phyloP scores from a whole-genome alignment of 2,113 vertebrate species.

The Archilochus colubris region DNA sequence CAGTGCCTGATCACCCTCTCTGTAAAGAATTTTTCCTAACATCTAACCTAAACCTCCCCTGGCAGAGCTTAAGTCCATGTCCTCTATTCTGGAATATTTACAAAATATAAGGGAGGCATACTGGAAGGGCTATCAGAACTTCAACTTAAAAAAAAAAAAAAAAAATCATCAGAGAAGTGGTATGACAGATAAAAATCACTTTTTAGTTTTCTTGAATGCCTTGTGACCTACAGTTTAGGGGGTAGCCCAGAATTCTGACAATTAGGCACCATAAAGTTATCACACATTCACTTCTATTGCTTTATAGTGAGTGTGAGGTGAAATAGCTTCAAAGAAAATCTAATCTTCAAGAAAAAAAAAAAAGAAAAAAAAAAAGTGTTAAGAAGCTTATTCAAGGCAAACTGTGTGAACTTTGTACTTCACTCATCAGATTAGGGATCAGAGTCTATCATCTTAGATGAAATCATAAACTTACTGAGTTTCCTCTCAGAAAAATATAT shows the following conservation, averaged over 20 bases:
- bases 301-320: neutral
- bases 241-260: neutral
- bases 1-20: no score
- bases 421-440: neutral
- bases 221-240: neutral
- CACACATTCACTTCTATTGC: neutral
- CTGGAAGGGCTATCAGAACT: neutral
- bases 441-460: neutral
- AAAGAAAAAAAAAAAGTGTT: neutral
- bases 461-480: neutral
- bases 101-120: neutral
- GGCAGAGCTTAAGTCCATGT: no score
- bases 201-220: neutral
- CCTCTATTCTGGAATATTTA: neutral
- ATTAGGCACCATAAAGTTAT: neutral
- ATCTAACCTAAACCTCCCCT: no score
- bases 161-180: neutral
- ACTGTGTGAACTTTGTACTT: neutral
- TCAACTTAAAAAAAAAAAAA: neutral
- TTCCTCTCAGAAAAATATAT: neutral
- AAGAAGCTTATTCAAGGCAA: neutral
- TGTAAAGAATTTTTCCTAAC: no score
- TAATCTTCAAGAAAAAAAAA: neutral
- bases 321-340: neutral
- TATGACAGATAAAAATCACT: neutral